Conservation (phyloP, 2,797 vertebrate species). For the Syngnathus rostellatus region DNA sequence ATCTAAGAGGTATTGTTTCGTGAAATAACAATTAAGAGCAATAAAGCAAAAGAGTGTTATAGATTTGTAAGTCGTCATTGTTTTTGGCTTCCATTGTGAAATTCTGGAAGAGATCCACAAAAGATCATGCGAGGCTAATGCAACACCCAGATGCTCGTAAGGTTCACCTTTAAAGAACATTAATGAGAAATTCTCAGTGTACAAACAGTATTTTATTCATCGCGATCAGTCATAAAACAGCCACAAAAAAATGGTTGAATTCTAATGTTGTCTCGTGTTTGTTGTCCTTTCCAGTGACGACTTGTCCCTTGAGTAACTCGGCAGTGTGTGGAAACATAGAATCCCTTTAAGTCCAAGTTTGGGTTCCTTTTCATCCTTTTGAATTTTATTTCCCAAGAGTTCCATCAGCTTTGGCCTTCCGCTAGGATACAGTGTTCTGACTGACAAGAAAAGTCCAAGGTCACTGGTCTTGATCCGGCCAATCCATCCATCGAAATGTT, state of each 20-base stretch:
- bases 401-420: conserved; percentile 39
- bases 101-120: neutral
- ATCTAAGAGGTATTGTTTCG: neutral
- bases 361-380: conserved; percentile 22
- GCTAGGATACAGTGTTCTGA: conserved; percentile 23
- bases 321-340: conserved; percentile 11
- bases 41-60: neutral
- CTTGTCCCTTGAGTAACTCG: conserved; percentile 19
- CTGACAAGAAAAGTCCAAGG: conserved; percentile 19
- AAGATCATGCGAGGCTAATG: neutral
- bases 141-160: neutral
- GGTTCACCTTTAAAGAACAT: neutral
- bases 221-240: conserved; percentile 21
- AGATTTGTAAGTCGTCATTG: neutral
- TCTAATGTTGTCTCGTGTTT: conserved; percentile 31
- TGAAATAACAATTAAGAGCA: conserved; percentile 1
- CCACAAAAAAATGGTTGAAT: conserved; percentile 21
- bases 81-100: neutral
- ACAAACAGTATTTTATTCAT: conserved; percentile 27
- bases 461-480: conserved; percentile 16
- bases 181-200: conserved; percentile 23
- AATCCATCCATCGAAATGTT: neutral
- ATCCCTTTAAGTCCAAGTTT: conserved; percentile 25
- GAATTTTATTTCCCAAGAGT: conserved; percentile 27
- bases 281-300: conserved; percentile 33